Percentiles rank a stretch among this genome's conserved stretches.
Conservation (phyloP, 1,140 invertebrate species). For the Atta cephalotes region DNA sequence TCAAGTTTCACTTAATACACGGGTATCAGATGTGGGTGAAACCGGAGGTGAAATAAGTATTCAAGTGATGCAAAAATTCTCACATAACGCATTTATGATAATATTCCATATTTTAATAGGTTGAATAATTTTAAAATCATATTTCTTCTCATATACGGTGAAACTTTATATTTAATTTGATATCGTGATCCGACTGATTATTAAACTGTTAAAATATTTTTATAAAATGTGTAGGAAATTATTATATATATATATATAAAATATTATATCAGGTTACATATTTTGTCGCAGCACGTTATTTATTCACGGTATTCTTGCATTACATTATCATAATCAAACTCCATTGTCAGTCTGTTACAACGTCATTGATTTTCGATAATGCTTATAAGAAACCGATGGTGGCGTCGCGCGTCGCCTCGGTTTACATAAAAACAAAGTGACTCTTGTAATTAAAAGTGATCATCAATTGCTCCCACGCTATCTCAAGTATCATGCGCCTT, state of each 20-base stretch:
- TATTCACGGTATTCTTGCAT: conserved; percentile 9
- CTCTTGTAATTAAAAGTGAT: conserved; percentile 43
- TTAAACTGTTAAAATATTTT: conserved; percentile 20
- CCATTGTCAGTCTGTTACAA: conserved; percentile 17
- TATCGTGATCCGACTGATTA: not conserved
- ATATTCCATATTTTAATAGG: conserved; percentile 11
- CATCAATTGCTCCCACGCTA: conserved; percentile 19
- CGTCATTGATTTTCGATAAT: conserved; percentile 35
- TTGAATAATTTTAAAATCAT: conserved; percentile 17
- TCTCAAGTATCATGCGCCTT: conserved; percentile 43
- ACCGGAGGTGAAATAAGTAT: not conserved
- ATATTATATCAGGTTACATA: not conserved
- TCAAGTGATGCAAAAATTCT: conserved; percentile 29
- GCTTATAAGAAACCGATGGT: conserved; percentile 24
- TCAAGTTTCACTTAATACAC: conserved; percentile 7
- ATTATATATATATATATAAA: not conserved
- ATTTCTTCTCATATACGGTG: not conserved
- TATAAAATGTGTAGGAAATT: not conserved
- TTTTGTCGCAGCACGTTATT: conserved; percentile 6
- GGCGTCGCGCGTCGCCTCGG: not conserved
- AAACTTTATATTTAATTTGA: conserved; percentile 13
- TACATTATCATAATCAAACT: conserved; percentile 20
- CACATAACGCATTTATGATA: conserved; percentile 18
- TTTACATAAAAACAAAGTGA: conserved; percentile 2
- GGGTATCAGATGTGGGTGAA: not conserved